Evolutionary conservation across 2,113 vertebrate species (phyloP), one percentile per base, ranked within the genome.

Genomic region (Pontoporia blainvillei): DNA sequence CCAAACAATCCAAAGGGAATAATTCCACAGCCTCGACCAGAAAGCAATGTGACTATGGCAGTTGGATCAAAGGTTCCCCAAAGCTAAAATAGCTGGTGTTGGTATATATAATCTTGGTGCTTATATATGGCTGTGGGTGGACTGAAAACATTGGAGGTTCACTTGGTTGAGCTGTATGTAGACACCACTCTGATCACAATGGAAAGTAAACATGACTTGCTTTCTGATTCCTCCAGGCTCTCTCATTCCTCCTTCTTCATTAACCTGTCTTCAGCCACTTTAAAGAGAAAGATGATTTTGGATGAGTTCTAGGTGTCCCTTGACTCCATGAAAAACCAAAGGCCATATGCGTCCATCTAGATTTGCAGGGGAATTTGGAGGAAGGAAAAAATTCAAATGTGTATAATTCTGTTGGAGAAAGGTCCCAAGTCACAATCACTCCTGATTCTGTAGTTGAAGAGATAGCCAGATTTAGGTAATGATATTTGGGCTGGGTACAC

Each of bases 291-390:
- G 6, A 18, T 67, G 25, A 67, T 78, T 62, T 54, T 36, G 8
- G 13, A 13, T 75, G 12, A 75, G 5, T 75, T 85, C 20, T 91
- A 73, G 3, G 1, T 59, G 31, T 25, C 3, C 3, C 15, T 6
- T 44, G 20, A 21, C 11, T 59, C 7, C 11, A 3, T 34, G 46
- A 7, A 91, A 7, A 34, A 71, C 27, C 64, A 25, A 81, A 54
- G 8, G 1, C 1, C 39, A 39, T 57, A 36, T 25, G 1, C 1
- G 36, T 0, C 2, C n/a, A 39, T 20, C 3, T n/a, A 27, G 4
- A 29, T 79, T 64, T 36, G 4, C 39, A 84, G 46, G 17, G 13
- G 10, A 85, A n/a, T 36, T 83, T 34, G 12, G 36, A 73, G 21
- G 44, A 64, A 93, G 21, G 62, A 69, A 85, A 14, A 66, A 88